A percentile compares a stretch with the other conserved stretches of the same genome.
These are phyloP conservation scores for Pterocles orientalis DNA, from an alignment of 2,113 vertebrate genomes.

Conservation along the genomic window DNA sequence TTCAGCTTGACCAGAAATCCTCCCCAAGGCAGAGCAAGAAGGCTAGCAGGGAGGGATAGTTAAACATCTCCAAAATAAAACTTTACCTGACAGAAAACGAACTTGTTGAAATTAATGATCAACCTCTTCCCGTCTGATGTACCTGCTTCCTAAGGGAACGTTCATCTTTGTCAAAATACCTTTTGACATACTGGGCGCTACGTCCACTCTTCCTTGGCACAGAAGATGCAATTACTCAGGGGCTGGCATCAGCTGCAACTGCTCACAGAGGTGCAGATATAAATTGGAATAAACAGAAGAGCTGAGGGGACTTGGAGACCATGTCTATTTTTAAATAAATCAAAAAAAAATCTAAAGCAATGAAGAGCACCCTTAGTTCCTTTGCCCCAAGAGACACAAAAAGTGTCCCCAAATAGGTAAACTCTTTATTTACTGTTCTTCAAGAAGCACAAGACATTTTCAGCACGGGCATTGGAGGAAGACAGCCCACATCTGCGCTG, in stretches of 20 bases:
- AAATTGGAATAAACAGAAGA: background rate
- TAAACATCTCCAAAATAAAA: background rate
- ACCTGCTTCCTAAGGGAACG: background rate
- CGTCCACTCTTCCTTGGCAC: background rate
- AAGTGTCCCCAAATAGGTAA: background rate
- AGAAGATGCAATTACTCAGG: background rate
- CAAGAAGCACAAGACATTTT: background rate
- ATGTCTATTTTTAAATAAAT: background rate
- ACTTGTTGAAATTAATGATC: background rate
- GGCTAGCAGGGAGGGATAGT: background rate
- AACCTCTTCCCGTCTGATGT: background rate
- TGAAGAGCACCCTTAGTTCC: background rate
- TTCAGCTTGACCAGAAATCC: background rate
- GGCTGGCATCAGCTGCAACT: background rate
- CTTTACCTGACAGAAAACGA: background rate
- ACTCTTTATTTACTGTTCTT: background rate
- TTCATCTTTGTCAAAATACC: background rate
- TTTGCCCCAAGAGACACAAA: background rate
- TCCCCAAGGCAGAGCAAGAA: background rate
- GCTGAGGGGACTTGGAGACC: background rate
- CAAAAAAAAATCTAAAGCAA: background rate
- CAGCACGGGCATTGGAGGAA: background rate
- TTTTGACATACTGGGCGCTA: background rate
- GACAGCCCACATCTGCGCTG: background rate
- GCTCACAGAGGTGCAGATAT: background rate